Base-by-base conservation (phyloP, 23 tunicate species). In the Halocynthia aurantium region DNA sequence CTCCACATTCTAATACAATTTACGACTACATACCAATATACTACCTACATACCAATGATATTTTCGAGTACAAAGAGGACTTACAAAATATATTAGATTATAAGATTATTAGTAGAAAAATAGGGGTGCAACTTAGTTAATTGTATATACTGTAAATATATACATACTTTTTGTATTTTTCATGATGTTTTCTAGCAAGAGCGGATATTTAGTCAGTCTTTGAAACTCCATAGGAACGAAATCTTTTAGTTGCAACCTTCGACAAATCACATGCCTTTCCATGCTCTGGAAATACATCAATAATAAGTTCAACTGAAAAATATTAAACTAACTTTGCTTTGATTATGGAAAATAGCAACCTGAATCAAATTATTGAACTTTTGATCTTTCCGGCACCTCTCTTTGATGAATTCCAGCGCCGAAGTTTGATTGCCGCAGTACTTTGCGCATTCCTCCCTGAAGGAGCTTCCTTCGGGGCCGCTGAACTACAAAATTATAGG, bases 211-310 rank as follows among this genome's bases (percentile, higher is more conserved):
- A 5, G 90, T 90, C 55, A 90, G 70, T 21, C 97, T 60, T 52
- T 90, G 97, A 63, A 85, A 85, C 74, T 90, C 97, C 82, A 84
- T 85, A 49, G 97, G 97, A 70, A 90, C 76, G 72, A 84, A 90
- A 77, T 90, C 97, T 72, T 90, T 90, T 77, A 90, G 54, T 52
- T 90, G 90, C 15, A 90, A 64, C 65, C 83, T 85, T 13, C 97
- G 86, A 31, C 90, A 90, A 52, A 85, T 54, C 53, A 86, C 87
- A 31, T 85, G 86, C 31, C 65, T 81, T 77, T 90, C 86, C 6
- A 75, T 82, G 15, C 19, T 76, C 85, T 84, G 76, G 53, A 70
- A 62, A 51, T 11, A 68, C 44, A 31, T 31, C 4, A 4, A 31
- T 31, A 31, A 31, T 31, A 31, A 31, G 44, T 31, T 31, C 4